These are phyloP conservation scores for Xanthostigma xanthostigma DNA, from an alignment of 2,888 invertebrate genomes.

Conservation along the genomic window DNA sequence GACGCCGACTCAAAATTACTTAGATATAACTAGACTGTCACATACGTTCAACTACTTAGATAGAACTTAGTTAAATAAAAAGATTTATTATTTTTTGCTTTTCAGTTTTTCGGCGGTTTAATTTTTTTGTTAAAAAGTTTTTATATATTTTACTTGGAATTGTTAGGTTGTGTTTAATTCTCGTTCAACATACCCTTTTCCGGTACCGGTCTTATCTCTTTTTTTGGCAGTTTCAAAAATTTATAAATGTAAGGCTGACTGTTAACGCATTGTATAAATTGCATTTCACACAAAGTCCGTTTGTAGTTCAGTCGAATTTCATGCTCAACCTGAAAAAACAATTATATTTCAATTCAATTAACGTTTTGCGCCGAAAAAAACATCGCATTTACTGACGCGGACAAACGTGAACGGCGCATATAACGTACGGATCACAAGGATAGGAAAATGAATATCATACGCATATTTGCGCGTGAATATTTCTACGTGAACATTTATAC, in stretches of 20 bases:
- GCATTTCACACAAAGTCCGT: constrained; percentile 47
- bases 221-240: constrained; percentile 31
- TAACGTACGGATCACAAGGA: too few species aligned
- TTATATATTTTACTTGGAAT: constrained; percentile 6
- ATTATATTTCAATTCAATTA: constrained; percentile 1
- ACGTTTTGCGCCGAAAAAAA: not conserved
- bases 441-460: too few species aligned
- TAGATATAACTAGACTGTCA: too few species aligned
- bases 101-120: too few species aligned
- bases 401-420: too few species aligned
- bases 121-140: too few species aligned
- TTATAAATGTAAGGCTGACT: constrained; percentile 32
- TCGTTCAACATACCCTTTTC: constrained; percentile 10
- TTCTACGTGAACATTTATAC: too few species aligned
- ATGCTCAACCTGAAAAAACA: constrained; percentile 23
- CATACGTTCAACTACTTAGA: too few species aligned
- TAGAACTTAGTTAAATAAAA: too few species aligned
- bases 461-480: too few species aligned
- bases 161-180: not conserved
- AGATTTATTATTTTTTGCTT: too few species aligned
- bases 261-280: constrained; percentile 36
- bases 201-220: constrained; percentile 18
- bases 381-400: not conserved
- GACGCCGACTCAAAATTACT: too few species aligned
- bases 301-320: constrained; percentile 36